These are phyloP conservation scores for Ctena decussata DNA, from an alignment of 2,888 invertebrate species.

Conservation along the genomic window DNA sequence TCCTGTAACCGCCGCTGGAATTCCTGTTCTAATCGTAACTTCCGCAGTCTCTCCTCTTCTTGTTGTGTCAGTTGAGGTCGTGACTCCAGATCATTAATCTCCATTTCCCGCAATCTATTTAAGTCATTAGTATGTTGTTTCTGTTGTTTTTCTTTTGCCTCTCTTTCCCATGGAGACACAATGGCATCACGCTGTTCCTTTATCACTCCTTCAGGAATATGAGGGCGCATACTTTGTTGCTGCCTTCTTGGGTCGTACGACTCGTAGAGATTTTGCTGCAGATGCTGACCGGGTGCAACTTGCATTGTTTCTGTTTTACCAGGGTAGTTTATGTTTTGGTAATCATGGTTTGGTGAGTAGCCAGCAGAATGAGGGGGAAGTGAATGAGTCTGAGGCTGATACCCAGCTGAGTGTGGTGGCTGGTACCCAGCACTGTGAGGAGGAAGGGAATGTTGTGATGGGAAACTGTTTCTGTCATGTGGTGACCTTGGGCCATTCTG, in stretches of 20 bases:
- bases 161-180: slow-evolving; percentile 94
- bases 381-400: slow-evolving; percentile 28
- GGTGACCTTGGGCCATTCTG: slow-evolving; percentile 52
- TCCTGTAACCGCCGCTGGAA: slow-evolving; percentile 97
- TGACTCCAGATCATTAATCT: slow-evolving; percentile 93
- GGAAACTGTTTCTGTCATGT: slow-evolving; percentile 31
- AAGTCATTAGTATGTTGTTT: slow-evolving; percentile 92
- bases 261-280: slow-evolving; percentile 74
- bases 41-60: slow-evolving; percentile 83
- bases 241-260: slow-evolving; percentile 67
- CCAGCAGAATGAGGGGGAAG: slow-evolving; percentile 53
- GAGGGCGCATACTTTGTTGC: slow-evolving; percentile 40
- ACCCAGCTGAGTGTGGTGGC: slow-evolving; percentile 40
- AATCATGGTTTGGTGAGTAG: slow-evolving; percentile 71
- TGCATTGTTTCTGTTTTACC: slow-evolving; percentile 52
- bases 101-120: slow-evolving; percentile 94
- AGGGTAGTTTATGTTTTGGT: slow-evolving; percentile 72
- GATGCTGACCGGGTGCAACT: slow-evolving; percentile 45
- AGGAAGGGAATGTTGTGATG: slow-evolving; percentile 57
- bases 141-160: slow-evolving; percentile 95
- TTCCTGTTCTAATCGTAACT: slow-evolving; percentile 95
- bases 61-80: slow-evolving; percentile 82
- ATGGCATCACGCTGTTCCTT: slow-evolving; percentile 59
- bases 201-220: slow-evolving; percentile 52
- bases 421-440: slow-evolving; percentile 39